Evolutionary conservation across 1,140 invertebrate genomes (phyloP), one percentile per base, ranked within the genome.

Genomic region (Leucophenga varia): DNA sequence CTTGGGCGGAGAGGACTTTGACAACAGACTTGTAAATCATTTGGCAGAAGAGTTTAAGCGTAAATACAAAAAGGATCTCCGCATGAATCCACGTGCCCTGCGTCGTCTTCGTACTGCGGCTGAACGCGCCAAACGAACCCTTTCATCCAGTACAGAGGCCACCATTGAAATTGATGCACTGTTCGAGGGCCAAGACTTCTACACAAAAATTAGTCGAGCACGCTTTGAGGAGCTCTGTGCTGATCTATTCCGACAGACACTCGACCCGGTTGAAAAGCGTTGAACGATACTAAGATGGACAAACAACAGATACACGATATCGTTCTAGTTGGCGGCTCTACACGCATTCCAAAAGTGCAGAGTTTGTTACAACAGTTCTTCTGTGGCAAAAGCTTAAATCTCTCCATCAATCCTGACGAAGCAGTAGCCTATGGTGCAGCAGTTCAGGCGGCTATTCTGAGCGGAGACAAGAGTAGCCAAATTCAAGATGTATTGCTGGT

Each of bases 181-280:
- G 7, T 81, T 82, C 47, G 86, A 88, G 50, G 86, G 86, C 2
- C 79, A 87, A 12, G 91, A 93, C 71, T 92, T 91, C 73, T 91
- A 92, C 74, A 87, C 89, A 0, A 89, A 84, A 65, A 83, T 93
- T 21, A 86, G 87, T 12, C 80, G 90, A 56, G 91, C 90, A 8
- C 78, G 87, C 34, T 91, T 91, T 67, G 91, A 93, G 76, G 90
- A 93, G 73, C 75, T 95, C 14, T 89, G 87, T 70, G 84, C 86
- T 37, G 92, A 95, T 78, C 79, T 95, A 22, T 87, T 87, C 75
- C 74, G 82, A 43, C 72, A 77, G 4, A 88, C 86, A 5, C 59
- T 89, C 28, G 77, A 78, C 19, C 87, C 87, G 0, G 85, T 89
- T 3, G 86, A 89, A 57, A 90, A 71, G 86, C 82, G 30, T 67